Base-by-base conservation (phyloP, 2,888 invertebrate genomes). In the Drosophila anceps region DNA sequence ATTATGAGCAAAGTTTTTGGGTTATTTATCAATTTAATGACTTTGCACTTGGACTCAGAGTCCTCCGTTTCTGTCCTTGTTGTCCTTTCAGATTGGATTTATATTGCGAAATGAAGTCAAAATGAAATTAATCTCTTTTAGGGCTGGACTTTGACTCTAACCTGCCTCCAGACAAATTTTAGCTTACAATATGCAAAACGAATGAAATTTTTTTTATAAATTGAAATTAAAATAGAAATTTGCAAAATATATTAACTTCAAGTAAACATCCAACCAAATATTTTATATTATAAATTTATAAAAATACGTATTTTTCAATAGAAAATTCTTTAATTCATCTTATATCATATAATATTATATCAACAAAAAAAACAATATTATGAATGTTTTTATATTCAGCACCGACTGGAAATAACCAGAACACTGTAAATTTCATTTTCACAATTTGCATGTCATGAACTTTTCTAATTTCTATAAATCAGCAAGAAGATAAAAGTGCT, bases 1-100 rank as follows among this genome's bases (percentile, higher is more conserved):
- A 87, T 84, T 84, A 84, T 84, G 84, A 87, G 84, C 82, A 88
- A 85, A 85, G 70, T 88, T 86, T 76, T 84, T 75, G 76, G 50
- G 86, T 75, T 86, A 86, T 86, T 85, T 88, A 86, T 86, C 86
- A 86, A 88, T 88, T 86, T 86, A 88, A 88, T 86, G 84, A 74
- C 88, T 82, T 76, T 76, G 71, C 70, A 73, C 75, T 76, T 73
- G 79, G 68, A 69, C 75, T 60, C 29, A 58, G 60, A 37, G 46
- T 35, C 35, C 33, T 57, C 12, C 33, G 10, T 15, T 44, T 7
- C 1, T 39, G 1, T n/a, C 13, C 4, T 67, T 48, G 72, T 44
- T 71, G 50, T 61, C 72, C 77, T 65, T 72, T 76, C 57, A 75
- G 55, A 87, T 84, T 81, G 85, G 81, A 84, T 84, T 84, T 84